Base-by-base conservation (phyloP, 1,140 invertebrate genomes). In the Drosophila nannoptera region DNA sequence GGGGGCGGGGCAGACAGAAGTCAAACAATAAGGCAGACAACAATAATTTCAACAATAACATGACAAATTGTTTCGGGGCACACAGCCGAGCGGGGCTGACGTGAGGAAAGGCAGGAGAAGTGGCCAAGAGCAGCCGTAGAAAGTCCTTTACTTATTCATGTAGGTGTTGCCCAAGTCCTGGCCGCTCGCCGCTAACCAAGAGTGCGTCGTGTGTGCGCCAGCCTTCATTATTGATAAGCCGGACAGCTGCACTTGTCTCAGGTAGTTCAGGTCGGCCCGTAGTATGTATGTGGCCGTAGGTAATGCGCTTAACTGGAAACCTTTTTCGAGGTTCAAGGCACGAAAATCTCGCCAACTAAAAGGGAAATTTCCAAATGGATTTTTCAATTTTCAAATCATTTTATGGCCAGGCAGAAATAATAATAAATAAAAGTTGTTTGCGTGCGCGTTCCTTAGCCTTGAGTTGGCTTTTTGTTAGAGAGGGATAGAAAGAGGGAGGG, bases 21-120 rank as follows among this genome's bases (percentile, higher is more conserved):
- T 84, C 78, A 83, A 83, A 83, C 78, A 83, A 84, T 84, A 83
- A 84, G 70, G 73, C 73, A 86, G 78, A 86, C 78, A 82, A 77
- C 78, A 83, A 78, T 83, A 83, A 83, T 83, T 83, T 73, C 54
- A 48, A 83, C 78, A 84, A 84, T 78, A 83, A 86, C 78, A 84
- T 84, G 81, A 83, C 78, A 83, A 83, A 80, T 84, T 83, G 80
- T 83, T 84, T 59, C 80, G 73, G 73, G 73, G 76, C 76, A 77
- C 63, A 72, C 70, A 65, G 60, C 38, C 46, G 75, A 69, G 22
- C 50, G 42, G 38, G 38, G 61, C 45, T 5, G 7, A 7, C 22
- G 33, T 16, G 9, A 14, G 49, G 32, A 12, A 32, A 8, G n/a
- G n/a, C n/a, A n/a, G 12, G 29, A 8, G 33, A 42, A 1, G 33